Conservation (phyloP, 2,888 invertebrate genomes). For the Heliconius ismenius region DNA sequence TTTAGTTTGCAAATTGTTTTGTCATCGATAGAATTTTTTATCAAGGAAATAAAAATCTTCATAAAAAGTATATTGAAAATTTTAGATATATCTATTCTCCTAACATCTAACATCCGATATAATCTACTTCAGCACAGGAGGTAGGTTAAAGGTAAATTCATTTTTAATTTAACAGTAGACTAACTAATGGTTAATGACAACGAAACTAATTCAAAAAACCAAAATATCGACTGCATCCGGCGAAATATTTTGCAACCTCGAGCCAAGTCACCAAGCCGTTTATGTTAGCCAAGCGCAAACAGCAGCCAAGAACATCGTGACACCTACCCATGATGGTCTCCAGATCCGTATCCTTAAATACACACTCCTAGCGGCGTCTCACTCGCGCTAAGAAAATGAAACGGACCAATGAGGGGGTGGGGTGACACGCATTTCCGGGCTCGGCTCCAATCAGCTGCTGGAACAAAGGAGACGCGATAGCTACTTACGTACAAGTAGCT, state of each 20-base stretch:
- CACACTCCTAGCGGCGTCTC: constrained; percentile 79
- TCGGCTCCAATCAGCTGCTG: constrained; percentile 83
- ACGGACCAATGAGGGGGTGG: constrained; percentile 82
- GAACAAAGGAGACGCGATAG: constrained; percentile 81
- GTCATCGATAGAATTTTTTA: no score
- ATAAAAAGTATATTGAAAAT: no score
- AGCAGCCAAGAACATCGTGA: constrained; percentile 67
- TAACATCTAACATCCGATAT: neutral
- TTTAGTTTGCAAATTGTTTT: no score
- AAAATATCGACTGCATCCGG: constrained; percentile 59
- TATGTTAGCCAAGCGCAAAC: constrained; percentile 70
- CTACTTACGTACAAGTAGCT: constrained; percentile 80
- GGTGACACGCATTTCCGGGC: constrained; percentile 82
- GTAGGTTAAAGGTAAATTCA: neutral
- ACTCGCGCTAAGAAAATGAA: constrained; percentile 81
- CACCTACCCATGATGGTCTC: constrained; percentile 73
- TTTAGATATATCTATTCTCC: neutral
- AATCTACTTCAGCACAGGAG: neutral
- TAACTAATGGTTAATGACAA: no score
- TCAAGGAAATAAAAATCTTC: no score
- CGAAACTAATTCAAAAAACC: constrained; percentile 59
- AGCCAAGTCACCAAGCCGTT: constrained; percentile 71
- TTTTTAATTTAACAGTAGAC: neutral
- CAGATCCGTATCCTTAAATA: constrained; percentile 76
- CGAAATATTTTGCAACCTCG: constrained; percentile 72